Percentiles rank a stretch among this genome's conserved stretches.
Conservation (phyloP, 92 coral and sea anemone species). For the Heteractis magnifica region DNA sequence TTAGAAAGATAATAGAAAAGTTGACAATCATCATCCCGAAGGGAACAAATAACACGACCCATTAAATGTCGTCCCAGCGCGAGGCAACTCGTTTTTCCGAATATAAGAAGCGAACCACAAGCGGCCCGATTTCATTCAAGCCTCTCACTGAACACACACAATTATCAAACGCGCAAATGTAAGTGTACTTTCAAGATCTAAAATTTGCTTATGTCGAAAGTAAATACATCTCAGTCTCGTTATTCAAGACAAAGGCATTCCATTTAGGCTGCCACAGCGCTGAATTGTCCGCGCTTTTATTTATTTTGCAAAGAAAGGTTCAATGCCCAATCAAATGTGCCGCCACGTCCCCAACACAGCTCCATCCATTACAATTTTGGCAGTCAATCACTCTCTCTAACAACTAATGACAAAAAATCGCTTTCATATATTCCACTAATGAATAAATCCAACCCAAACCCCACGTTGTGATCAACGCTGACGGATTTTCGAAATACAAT, state of each 20-base stretch:
- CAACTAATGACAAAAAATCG: slow-evolving; percentile 14
- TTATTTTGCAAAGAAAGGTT: slow-evolving; percentile 38
- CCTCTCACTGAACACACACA: slow-evolving; percentile 9
- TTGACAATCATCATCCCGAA: slow-evolving; percentile 26
- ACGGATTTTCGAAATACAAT: neutral
- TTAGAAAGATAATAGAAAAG: slow-evolving; percentile 28
- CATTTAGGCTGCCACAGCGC: slow-evolving; percentile 12
- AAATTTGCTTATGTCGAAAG: slow-evolving; percentile 20
- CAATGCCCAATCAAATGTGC: slow-evolving; percentile 35
- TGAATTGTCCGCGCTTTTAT: slow-evolving; percentile 16
- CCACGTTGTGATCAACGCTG: neutral
- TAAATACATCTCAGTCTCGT: slow-evolving; percentile 13
- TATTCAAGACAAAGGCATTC: slow-evolving; percentile 16
- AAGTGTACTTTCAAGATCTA: slow-evolving; percentile 19
- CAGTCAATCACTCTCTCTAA: slow-evolving; percentile 13
- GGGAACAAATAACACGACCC: slow-evolving; percentile 34
- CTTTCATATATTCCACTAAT: neutral
- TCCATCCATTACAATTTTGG: slow-evolving; percentile 21
- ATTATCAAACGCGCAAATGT: neutral
- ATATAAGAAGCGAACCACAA: neutral
- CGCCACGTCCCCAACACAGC: slow-evolving; percentile 24
- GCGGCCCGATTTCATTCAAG: neutral
- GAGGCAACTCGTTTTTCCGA: neutral
- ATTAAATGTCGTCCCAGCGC: slow-evolving; percentile 4
- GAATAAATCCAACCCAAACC: slow-evolving; percentile 5